phyloP scores from a whole-genome alignment of 2,797 vertebrate genomes.

The Megaceryle alcyon region DNA sequence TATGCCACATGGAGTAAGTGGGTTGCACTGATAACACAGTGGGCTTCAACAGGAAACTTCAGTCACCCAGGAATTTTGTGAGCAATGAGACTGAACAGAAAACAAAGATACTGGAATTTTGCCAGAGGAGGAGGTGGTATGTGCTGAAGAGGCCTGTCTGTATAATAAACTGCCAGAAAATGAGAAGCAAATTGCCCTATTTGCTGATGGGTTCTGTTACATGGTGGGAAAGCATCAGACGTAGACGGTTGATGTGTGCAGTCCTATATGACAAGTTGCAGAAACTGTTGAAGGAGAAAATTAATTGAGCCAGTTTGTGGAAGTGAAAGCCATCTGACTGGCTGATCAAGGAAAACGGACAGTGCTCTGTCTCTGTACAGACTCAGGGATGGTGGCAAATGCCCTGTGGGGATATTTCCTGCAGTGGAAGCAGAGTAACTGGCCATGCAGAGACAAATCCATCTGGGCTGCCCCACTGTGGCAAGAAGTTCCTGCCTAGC shows the following conservation, averaged over 20 bases:
- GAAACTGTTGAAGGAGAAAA: neutral
- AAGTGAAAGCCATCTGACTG: neutral
- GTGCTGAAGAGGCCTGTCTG: neutral
- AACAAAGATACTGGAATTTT: neutral
- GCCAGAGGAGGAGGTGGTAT: neutral
- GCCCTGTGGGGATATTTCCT: neutral
- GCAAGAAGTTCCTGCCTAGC: neutral
- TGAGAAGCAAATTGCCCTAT: neutral
- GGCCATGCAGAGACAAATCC: neutral
- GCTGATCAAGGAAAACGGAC: neutral
- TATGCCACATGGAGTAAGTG: neutral
- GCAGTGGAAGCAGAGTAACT: neutral
- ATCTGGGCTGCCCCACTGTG: neutral
- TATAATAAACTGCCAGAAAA: neutral
- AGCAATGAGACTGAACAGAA: neutral
- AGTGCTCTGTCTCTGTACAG: neutral
- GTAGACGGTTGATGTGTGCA: neutral
- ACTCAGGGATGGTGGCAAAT: neutral
- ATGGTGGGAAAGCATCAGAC: neutral
- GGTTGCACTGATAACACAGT: neutral
- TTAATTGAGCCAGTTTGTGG: neutral
- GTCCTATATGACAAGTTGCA: neutral
- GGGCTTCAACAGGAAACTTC: neutral
- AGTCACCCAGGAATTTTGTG: neutral
- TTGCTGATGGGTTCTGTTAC: neutral